Percentiles rank a stretch among this genome's conserved stretches.
Conservation (phyloP, 2,888 invertebrate genomes). For the Pharmacophagus antenor region DNA sequence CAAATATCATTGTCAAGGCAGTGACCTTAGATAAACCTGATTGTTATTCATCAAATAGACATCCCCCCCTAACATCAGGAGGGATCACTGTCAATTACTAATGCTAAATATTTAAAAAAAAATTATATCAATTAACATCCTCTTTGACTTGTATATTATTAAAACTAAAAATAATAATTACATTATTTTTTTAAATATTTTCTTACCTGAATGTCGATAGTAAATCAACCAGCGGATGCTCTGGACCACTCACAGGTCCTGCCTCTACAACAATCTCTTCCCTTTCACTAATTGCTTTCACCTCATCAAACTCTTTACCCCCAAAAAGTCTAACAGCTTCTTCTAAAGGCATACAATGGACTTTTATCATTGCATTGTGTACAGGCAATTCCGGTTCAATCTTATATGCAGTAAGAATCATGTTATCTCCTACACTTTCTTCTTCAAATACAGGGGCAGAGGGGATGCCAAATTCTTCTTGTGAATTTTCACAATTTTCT, state of each 20-base stretch:
- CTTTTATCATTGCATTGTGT: slow-evolving; percentile 39
- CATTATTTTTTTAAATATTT: background rate
- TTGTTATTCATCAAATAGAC: too few relatives aligned
- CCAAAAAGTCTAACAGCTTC: slow-evolving; percentile 60
- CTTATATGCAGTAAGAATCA: slow-evolving; percentile 7
- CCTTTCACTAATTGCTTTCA: slow-evolving; percentile 59
- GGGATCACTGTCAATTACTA: too few relatives aligned
- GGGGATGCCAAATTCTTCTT: slow-evolving; percentile 42
- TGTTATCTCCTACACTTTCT: slow-evolving; percentile 27
- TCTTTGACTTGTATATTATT: too few relatives aligned
- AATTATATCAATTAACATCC: too few relatives aligned
- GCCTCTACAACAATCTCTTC: slow-evolving; percentile 64
- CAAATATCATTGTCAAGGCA: too few relatives aligned
- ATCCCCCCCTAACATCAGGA: too few relatives aligned
- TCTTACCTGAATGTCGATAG: slow-evolving; percentile 62
- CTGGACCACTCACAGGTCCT: slow-evolving; percentile 58
- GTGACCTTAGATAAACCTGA: too few relatives aligned
- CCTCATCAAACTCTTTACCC: slow-evolving; percentile 58
- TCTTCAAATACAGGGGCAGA: slow-evolving; percentile 63
- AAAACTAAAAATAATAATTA: slow-evolving; percentile 16
- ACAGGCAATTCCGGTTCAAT: slow-evolving; percentile 21
- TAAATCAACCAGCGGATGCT: slow-evolving; percentile 69
- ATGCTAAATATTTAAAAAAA: too few relatives aligned
- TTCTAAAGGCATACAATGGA: slow-evolving; percentile 57
- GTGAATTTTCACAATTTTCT: background rate